phyloP scores from a whole-genome alignment of 2,888 invertebrate genomes.

The Brachyopa scutellaris region DNA sequence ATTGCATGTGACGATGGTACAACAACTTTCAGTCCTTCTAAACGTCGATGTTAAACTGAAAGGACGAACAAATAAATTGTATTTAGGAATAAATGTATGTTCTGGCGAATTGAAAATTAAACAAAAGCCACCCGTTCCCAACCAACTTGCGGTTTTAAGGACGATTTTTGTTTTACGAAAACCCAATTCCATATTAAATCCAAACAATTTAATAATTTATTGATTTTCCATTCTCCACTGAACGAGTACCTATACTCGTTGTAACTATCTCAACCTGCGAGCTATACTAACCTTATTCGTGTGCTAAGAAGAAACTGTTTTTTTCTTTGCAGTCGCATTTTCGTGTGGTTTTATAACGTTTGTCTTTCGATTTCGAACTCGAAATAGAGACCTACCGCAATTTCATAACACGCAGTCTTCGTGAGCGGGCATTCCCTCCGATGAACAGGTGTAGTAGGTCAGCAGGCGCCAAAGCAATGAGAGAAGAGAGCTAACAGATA shows the following conservation, averaged over 20 bases:
- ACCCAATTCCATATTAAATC: too few species aligned
- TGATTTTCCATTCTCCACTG: slow-evolving; percentile 28
- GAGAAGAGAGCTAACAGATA: too few species aligned
- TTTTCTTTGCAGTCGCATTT: background rate
- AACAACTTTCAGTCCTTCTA: slow-evolving; percentile 1
- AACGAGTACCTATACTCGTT: background rate
- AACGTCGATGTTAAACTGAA: slow-evolving; percentile 26
- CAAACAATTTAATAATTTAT: slow-evolving; percentile 9
- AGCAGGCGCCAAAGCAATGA: background rate
- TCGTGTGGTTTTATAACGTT: background rate
- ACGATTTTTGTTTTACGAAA: too few species aligned
- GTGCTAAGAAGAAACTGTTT: slow-evolving; percentile 5
- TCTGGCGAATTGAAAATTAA: too few species aligned
- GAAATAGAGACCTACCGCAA: slow-evolving; percentile 68
- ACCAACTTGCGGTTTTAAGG: too few species aligned
- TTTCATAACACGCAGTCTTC: slow-evolving; percentile 22
- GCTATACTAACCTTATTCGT: slow-evolving; percentile 3
- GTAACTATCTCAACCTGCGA: slow-evolving; percentile 16
- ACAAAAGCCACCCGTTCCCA: too few species aligned
- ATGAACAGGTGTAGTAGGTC: slow-evolving; percentile 25
- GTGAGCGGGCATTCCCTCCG: slow-evolving; percentile 10
- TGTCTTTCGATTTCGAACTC: slow-evolving; percentile 45
- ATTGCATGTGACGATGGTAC: slow-evolving; percentile 18
- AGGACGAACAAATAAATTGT: too few species aligned
- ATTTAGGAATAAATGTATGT: too few species aligned